A percentile compares a stretch with the other conserved stretches of the same genome.
Evolutionary conservation across 2,888 invertebrate species (phyloP).

Genomic region (Acrobeloides nanus): DNA sequence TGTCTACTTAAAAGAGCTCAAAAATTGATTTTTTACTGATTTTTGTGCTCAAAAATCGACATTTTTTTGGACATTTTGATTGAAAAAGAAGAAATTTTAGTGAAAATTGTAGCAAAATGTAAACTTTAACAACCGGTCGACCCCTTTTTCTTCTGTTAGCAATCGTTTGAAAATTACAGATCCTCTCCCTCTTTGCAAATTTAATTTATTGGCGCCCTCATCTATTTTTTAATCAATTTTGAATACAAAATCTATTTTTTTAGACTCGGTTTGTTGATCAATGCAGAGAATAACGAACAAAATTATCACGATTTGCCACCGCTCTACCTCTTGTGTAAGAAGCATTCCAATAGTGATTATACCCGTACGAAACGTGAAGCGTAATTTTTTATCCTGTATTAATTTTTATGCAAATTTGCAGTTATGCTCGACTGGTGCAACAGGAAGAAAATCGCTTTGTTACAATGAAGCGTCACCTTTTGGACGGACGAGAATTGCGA

Average conservation of each 20-base stretch:
- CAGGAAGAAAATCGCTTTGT: slow-evolving; percentile 29
- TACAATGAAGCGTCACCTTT: slow-evolving; percentile 8
- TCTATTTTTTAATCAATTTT: slow-evolving; percentile 1
- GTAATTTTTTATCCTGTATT: slow-evolving; percentile 16
- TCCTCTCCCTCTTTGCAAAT: too few relatives aligned
- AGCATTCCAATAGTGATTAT: slow-evolving; percentile 29
- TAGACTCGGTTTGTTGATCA: slow-evolving; percentile 40
- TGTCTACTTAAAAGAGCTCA: too few relatives aligned
- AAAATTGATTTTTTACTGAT: too few relatives aligned
- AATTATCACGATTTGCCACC: slow-evolving; percentile 8
- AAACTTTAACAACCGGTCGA: too few relatives aligned
- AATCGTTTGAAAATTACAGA: too few relatives aligned
- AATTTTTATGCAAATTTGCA: slow-evolving; percentile 9
- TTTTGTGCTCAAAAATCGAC: too few relatives aligned
- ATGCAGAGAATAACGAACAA: slow-evolving; percentile 22
- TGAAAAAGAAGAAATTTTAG: too few relatives aligned
- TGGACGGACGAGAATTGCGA: slow-evolving; percentile 25
- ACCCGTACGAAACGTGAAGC: slow-evolving; percentile 20
- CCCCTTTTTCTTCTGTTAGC: slow-evolving; percentile 3
- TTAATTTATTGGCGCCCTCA: slow-evolving; percentile 2
- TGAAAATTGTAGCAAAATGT: too few relatives aligned
- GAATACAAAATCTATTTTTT: slow-evolving; percentile 7
- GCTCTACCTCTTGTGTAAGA: slow-evolving; percentile 37
- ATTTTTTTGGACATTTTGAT: not conserved
- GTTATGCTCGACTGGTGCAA: slow-evolving; percentile 21